Base-by-base conservation (phyloP, 2,797 vertebrate species). In the Pogoniulus pusillus region DNA sequence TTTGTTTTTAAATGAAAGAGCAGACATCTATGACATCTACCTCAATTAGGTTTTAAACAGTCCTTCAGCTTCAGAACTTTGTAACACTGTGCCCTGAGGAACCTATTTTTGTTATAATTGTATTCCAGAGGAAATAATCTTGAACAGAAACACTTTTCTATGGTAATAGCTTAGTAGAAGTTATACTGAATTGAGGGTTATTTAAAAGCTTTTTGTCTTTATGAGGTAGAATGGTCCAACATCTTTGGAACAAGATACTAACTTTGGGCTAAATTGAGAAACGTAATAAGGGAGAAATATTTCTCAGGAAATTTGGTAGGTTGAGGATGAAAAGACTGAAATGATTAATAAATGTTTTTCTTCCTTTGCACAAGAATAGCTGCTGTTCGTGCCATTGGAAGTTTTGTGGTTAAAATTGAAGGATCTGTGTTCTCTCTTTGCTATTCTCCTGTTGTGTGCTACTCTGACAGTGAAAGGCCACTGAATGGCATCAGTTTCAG, bases 121-220 rank as follows among this genome's bases (percentile, higher is more conserved):
- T 71, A 70, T 92, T 90, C 85, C 83, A 77, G 64, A 82, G 66
- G 82, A 94, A 93, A 75, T 89, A 93, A 86, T 74, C 85, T 69
- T 85, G 81, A 95, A 85, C 58, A 85, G 76, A 62, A 79, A 82
- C 23, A 49, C 72, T 91, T 90, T 83, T 83, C 81, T 70, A 9
- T 63, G 35, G 62, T 90, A 93, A 95, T 90, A 91, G 49, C 89
- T 92, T 81, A 82, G 91, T 91, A 71, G 77, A 90, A 71, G 51
- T 68, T 73, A 76, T n/a, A 60, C 47, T 70, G 86, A 68, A 94
- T 69, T 88, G 79, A 71, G 81, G 81, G 84, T 79, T 94, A 83
- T 93, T 96, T 91, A 89, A 95, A 93, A 93, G 84, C 39, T 71
- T 93, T 93, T 81, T 93, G 60, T 76, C 32, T 12, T 58, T 86